phyloP scores from a whole-genome alignment of 1,140 invertebrate genomes.

The Drosophila insularis region DNA sequence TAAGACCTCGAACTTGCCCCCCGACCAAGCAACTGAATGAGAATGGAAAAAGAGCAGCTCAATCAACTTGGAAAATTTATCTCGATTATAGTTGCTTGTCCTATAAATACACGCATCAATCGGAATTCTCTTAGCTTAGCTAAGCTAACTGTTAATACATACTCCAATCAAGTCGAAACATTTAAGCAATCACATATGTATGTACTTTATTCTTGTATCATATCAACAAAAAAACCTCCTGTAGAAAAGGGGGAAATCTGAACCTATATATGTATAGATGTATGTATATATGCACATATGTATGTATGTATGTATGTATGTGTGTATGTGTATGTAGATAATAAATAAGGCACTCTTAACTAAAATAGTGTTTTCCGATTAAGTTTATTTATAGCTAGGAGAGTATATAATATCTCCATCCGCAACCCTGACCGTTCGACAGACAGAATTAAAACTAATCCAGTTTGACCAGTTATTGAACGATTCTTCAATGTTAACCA shows the following conservation, averaged over 20 bases:
- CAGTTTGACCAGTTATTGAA: slow-evolving; percentile 13
- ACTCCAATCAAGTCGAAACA: neutral
- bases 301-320: neutral
- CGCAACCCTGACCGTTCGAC: too few relatives aligned
- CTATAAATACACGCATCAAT: too few relatives aligned
- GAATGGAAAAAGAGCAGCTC: too few relatives aligned
- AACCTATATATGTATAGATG: neutral
- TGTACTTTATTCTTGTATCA: neutral
- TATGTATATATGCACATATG: too few relatives aligned
- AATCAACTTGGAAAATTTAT: too few relatives aligned
- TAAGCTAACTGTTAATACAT: too few relatives aligned
- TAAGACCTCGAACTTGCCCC: too few relatives aligned
- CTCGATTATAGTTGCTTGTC: too few relatives aligned
- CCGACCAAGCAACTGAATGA: too few relatives aligned
- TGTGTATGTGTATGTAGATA: neutral
- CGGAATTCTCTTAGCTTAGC: too few relatives aligned
- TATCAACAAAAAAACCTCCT: neutral
- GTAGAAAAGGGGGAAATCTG: neutral
- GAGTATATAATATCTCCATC: too few relatives aligned
- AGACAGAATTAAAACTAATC: neutral
- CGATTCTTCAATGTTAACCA: neutral
- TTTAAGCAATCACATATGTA: neutral
- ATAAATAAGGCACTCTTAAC: neutral
- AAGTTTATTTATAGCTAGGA: too few relatives aligned
- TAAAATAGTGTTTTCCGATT: neutral